Conservation (phyloP, 2,113 vertebrate species). For the Rhagologus leucostigma region DNA sequence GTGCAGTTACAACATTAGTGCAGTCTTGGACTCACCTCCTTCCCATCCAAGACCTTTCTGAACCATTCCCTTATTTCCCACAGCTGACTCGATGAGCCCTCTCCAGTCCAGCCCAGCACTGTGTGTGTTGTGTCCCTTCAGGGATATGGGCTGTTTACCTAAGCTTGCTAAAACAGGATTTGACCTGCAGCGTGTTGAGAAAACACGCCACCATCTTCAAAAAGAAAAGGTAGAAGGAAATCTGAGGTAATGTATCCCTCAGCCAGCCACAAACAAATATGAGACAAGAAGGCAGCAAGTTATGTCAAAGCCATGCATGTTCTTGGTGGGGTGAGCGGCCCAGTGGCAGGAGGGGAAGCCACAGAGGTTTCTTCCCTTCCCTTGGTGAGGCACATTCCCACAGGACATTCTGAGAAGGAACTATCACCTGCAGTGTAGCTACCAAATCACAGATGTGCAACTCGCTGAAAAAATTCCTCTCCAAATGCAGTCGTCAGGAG, state of each 20-base stretch:
- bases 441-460: neutral
- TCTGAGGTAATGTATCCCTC: neutral
- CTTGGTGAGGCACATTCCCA: neutral
- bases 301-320: neutral
- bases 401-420: neutral
- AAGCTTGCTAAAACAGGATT: neutral
- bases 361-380: neutral
- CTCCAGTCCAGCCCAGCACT: neutral
- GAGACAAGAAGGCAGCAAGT: neutral
- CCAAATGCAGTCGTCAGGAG: neutral
- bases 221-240: neutral
- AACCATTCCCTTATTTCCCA: neutral
- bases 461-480: fast-evolving
- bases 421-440: neutral
- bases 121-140: neutral
- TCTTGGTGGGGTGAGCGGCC: neutral
- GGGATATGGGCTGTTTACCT: neutral
- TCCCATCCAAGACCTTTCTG: neutral
- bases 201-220: neutral
- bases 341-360: neutral
- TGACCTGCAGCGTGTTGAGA: neutral
- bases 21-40: fast-evolving
- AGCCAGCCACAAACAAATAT: neutral
- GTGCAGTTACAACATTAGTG: neutral
- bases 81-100: neutral